Conservation (phyloP, 2,113 vertebrate species). For the Strigops habroptila region DNA sequence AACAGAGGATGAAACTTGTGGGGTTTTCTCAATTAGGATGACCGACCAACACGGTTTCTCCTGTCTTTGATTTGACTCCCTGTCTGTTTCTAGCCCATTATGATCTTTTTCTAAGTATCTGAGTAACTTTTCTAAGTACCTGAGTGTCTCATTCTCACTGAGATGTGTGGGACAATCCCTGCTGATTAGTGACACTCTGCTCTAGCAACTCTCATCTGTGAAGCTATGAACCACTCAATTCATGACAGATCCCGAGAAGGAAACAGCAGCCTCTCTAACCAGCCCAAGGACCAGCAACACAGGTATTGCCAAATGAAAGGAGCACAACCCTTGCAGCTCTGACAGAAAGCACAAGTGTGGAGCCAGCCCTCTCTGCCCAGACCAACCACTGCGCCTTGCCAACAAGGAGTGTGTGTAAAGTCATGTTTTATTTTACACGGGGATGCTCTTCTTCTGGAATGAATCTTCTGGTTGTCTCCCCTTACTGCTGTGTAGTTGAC, state of each 20-base stretch:
- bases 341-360: fast-evolving
- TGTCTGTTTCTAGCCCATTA: not conserved
- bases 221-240: not conserved
- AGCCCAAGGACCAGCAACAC: not conserved
- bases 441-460: not conserved
- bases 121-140: not conserved
- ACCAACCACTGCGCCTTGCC: not conserved
- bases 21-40: not conserved
- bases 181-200: not conserved
- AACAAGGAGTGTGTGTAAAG: not conserved
- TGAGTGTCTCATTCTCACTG: not conserved
- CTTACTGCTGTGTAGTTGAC: not conserved
- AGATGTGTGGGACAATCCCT: not conserved
- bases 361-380: not conserved
- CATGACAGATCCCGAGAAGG: not conserved
- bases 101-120: not conserved
- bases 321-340: not conserved
- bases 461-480: not conserved
- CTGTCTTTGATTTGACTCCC: not conserved
- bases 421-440: not conserved
- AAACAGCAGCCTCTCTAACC: not conserved
- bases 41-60: not conserved
- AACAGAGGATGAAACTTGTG: not conserved
- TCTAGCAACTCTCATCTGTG: not conserved
- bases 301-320: not conserved